Base-by-base conservation (phyloP, 1,140 invertebrate species). In the Thrips palmi region DNA sequence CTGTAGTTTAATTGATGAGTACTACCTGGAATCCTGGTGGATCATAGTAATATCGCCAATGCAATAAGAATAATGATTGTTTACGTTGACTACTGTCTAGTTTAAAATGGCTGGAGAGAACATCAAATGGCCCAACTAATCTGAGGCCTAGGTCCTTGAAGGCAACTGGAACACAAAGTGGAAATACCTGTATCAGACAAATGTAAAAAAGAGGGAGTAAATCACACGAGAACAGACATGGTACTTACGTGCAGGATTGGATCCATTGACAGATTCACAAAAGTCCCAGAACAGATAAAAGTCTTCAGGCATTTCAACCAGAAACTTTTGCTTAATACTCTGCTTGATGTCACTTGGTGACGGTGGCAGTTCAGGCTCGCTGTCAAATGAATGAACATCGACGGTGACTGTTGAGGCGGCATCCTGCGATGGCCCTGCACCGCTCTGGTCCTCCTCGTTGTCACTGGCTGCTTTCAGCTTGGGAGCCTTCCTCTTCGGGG, bases 1-100 rank as follows among this genome's bases (percentile, higher is more conserved):
- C 4, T 5, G 2, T 22, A 24, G 12, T 8, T 28, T 4, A 27
- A 33, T 11, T 18, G 30, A 6, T 8, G 14, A 2, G 14, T 3
- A 33, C 55, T 64, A 77, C 73, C 60, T 82, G 79, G 58, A 93
- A 87, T 62, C 94, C 88, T 23, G 89, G 88, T 28, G 84, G 83
- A 67, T 96, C 89, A 61, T 83, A 89, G 56, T 73, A 93, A 60
- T 82, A 92, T 49, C 89, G 67, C 77, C 83, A 92, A 53, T 93
- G 85, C 23, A 71, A 55, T 44, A 3, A 51, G 27, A 28, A 37
- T 37, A 15, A 43, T 37, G 35, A 12, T 27, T 43, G 36, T 32
- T 25, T 7, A 17, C 40, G 18, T 19, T 40, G 25, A 7, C 10
- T 15, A 32, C 19, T 29, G 35, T 39, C 50, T 18, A 56, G 52